These are phyloP conservation scores for Amblyopsis rosae DNA, from an alignment of 2,113 vertebrate genomes.

Conservation along the genomic window DNA sequence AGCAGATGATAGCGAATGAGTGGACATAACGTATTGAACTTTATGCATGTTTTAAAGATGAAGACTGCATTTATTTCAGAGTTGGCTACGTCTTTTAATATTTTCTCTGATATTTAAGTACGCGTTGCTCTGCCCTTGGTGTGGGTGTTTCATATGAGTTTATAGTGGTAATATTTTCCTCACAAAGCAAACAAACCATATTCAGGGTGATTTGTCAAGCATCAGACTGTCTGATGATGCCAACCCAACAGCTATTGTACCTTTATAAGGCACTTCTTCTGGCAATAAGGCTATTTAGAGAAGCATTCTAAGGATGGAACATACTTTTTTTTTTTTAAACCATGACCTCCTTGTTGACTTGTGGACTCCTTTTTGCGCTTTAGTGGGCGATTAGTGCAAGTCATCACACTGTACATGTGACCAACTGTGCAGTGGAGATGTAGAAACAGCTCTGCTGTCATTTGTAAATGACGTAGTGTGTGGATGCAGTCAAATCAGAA, in stretches of 20 bases:
- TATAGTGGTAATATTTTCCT: constrained; percentile 65
- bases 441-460: too few relatives aligned
- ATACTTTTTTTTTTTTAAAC: constrained; percentile 45
- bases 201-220: constrained; percentile 60
- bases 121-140: not conserved
- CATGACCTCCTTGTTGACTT: constrained; percentile 43
- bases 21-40: too few relatives aligned
- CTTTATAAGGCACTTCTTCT: constrained; percentile 72
- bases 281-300: constrained; percentile 61
- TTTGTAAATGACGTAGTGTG: too few relatives aligned
- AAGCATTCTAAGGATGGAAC: constrained; percentile 51
- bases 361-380: constrained; percentile 14
- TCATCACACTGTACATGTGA: too few relatives aligned
- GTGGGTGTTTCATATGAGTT: constrained; percentile 9
- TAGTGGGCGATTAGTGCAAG: too few relatives aligned
- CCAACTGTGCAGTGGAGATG: too few relatives aligned
- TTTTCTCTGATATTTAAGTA: not conserved
- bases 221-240: constrained; percentile 64
- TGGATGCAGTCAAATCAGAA: too few relatives aligned
- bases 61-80: too few relatives aligned
- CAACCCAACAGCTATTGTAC: constrained; percentile 42
- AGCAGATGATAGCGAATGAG: too few relatives aligned
- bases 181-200: constrained; percentile 60
- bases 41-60: too few relatives aligned
- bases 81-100: too few relatives aligned